Evolutionary conservation across 2,888 invertebrate species (phyloP).

Genomic region (Ochropacha duplaris): DNA sequence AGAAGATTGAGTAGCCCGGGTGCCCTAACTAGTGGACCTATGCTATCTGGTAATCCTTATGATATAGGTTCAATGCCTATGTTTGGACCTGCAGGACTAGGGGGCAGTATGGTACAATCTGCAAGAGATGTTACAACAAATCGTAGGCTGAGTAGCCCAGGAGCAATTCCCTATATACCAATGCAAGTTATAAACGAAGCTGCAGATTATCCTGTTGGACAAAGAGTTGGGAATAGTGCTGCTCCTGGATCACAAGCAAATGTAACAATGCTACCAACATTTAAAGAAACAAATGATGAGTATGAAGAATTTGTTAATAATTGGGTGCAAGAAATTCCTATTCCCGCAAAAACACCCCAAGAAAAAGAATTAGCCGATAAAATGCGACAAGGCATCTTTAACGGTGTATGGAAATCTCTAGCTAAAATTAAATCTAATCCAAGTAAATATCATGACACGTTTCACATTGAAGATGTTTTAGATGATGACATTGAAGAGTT

Average conservation of each 20-base stretch:
- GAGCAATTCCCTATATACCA: background rate
- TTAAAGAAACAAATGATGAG: slow-evolving; percentile 39
- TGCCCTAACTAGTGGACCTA: background rate
- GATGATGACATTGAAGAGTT: slow-evolving; percentile 62
- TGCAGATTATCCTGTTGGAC: background rate
- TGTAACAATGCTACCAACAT: slow-evolving; percentile 11
- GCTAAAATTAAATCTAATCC: slow-evolving; percentile 54
- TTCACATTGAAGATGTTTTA: slow-evolving; percentile 56
- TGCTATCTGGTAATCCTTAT: background rate
- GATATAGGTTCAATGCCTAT: background rate
- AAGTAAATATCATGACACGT: slow-evolving; percentile 39
- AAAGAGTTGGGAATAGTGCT: background rate
- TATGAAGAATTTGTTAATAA: slow-evolving; percentile 45
- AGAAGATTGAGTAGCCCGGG: slow-evolving; percentile 7
- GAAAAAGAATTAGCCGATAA: slow-evolving; percentile 38
- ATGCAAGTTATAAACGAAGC: background rate
- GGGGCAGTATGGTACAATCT: background rate
- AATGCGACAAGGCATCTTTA: slow-evolving; percentile 47
- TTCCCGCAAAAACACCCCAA: slow-evolving; percentile 25
- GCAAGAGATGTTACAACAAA: background rate
- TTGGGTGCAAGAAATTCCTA: slow-evolving; percentile 55
- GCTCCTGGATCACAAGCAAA: background rate
- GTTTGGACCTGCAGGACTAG: background rate
- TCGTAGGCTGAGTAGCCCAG: slow-evolving; percentile 3
- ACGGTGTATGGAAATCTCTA: slow-evolving; percentile 55